Conservation (phyloP, 53 echinoderm and acorn worm genomes). For the Arbacia lixula region DNA sequence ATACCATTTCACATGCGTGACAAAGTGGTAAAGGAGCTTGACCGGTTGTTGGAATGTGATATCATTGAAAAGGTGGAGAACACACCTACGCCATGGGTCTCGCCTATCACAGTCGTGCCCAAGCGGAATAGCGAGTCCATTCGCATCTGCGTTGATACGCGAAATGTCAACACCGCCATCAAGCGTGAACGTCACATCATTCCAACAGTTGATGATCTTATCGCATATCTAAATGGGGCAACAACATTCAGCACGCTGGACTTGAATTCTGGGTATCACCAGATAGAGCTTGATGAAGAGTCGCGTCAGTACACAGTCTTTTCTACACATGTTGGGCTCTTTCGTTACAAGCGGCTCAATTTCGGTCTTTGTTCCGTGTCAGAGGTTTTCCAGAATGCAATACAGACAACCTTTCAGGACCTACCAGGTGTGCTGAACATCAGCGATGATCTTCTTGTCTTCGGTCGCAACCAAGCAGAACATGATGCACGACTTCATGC, state of each 20-base stretch:
- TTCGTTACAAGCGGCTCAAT: no score
- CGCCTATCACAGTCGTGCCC: constrained; percentile 62
- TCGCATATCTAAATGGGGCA: constrained; percentile 55
- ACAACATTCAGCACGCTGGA: no score
- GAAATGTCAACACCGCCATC: constrained; percentile 54
- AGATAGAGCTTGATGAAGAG: constrained; percentile 49
- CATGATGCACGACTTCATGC: constrained; percentile 47
- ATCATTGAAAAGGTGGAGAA: constrained; percentile 59
- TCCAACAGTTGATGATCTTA: constrained; percentile 66
- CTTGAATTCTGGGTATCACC: constrained; percentile 64
- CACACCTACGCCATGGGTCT: constrained; percentile 66
- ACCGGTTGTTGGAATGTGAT: constrained; percentile 45
- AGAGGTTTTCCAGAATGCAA: constrained; percentile 48
- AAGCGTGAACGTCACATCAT: constrained; percentile 67
- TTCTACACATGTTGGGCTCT: constrained; percentile 47
- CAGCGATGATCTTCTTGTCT: no score
- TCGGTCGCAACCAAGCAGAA: constrained; percentile 31
- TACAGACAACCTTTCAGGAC: constrained; percentile 28
- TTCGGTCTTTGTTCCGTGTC: constrained; percentile 57
- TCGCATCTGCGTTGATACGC: constrained; percentile 55
- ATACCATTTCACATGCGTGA: constrained; percentile 71
- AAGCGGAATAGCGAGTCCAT: constrained; percentile 50
- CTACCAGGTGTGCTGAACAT: no score
- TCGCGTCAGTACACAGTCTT: constrained; percentile 62
- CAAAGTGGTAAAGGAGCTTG: constrained; percentile 59